Evolutionary conservation across 2,888 invertebrate species (phyloP).

Genomic region (Aporophyla nigra): DNA sequence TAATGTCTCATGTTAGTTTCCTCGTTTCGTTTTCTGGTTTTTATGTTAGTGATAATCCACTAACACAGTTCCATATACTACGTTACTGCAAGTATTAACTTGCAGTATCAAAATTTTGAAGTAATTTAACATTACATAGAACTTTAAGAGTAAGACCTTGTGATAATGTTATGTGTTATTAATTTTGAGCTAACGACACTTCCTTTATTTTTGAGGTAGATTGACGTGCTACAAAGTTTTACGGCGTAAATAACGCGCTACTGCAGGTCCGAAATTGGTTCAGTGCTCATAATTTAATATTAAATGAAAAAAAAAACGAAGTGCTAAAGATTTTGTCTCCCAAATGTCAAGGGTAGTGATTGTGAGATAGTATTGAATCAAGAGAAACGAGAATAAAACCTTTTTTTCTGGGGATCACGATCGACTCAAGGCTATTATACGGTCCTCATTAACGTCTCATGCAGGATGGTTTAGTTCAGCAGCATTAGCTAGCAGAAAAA

Average conservation of each 20-base stretch:
- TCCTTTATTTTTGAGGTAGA: too few relatives aligned
- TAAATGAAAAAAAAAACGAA: neutral
- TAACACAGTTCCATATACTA: too few relatives aligned
- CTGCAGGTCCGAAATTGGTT: neutral
- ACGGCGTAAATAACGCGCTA: too few relatives aligned
- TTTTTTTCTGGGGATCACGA: too few relatives aligned
- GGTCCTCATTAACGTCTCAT: neutral
- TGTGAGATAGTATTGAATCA: too few relatives aligned
- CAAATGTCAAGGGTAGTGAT: too few relatives aligned
- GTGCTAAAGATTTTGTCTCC: neutral
- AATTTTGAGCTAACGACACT: too few relatives aligned
- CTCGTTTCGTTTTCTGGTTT: conserved; percentile 18
- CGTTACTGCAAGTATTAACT: neutral
- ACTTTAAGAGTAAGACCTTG: neutral
- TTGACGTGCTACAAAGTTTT: too few relatives aligned
- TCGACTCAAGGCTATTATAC: too few relatives aligned
- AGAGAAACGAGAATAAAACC: too few relatives aligned
- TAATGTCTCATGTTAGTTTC: conserved; percentile 21
- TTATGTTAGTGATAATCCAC: neutral
- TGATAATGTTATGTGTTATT: neutral
- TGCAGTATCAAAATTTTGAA: neutral
- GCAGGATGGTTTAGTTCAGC: neutral
- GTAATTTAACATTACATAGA: neutral
- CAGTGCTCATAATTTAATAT: neutral
- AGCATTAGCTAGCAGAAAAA: neutral